Base-by-base conservation (phyloP, 37 sponge, comb jelly and placozoan genomes). In the Ianthella basta region DNA sequence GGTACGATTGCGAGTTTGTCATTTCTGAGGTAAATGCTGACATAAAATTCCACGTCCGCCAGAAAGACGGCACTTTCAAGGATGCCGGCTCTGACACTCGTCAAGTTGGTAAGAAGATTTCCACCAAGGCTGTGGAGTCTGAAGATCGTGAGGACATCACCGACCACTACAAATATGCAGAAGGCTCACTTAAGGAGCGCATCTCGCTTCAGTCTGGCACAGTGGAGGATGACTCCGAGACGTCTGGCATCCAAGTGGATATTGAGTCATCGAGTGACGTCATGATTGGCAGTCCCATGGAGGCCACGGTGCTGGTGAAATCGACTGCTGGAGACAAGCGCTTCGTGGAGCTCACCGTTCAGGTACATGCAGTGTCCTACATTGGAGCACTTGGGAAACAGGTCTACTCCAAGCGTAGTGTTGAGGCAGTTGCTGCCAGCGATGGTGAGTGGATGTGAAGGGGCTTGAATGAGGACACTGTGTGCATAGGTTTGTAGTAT, bases 21-120 rank as follows among this genome's bases (percentile, higher is more conserved):
- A 84, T 95, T 20, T 41, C 92, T 19, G 95, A 97, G 82, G 98
- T 97, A 32, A 97, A 94, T 85, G 98, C 95, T 20, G 98, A 94
- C 55, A 81, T 90, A 56, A 89, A 92, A 82, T 84, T 84, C 55
- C 85, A 73, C 67, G 37, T 72, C 25, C 40, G 38, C 0, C 34
- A 70, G 32, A n/a, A n/a, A n/a, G 83, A 89, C 61, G 85, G 87
- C 41, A 72, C 55, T 32, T 91, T 84, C 35, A 36, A 36, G n/a
- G 81, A 90, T n/a, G 60, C 73, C 33, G 44, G 55, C n/a, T 81
- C 87, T 25, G 83, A 93, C 82, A 84, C 59, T 10, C 40, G n/a
- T 21, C 55, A 59, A n/a, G 88, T 97, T 41, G 98, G 98, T 0
- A 80, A 85, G 82, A 38, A 59, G 57, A 94, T 97, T 39, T 87